These are phyloP conservation scores for Pseudococcus longispinus DNA, from an alignment of 2,888 invertebrate species.

Conservation along the genomic window DNA sequence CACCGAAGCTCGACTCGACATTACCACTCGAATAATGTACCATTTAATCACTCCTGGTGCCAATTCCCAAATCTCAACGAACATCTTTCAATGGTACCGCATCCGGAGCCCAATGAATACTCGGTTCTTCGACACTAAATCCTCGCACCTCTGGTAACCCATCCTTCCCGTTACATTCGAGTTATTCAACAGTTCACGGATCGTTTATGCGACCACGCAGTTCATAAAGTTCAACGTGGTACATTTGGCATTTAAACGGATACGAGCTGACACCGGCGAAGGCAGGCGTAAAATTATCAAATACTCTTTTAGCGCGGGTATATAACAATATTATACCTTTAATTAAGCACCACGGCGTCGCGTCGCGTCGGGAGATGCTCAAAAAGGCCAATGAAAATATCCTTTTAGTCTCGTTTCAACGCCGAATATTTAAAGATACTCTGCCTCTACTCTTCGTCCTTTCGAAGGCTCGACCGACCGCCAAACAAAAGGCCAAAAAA, in stretches of 20 bases:
- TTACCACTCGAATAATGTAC: too few species aligned
- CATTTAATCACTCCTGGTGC: too few species aligned
- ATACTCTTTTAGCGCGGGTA: neutral
- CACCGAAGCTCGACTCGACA: too few species aligned
- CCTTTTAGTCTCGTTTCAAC: conserved; percentile 12
- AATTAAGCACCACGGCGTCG: neutral
- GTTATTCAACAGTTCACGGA: neutral
- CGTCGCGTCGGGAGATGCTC: neutral
- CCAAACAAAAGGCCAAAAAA: conserved; percentile 22
- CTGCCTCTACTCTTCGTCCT: neutral
- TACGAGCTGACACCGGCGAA: neutral
- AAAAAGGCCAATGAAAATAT: conserved; percentile 17
- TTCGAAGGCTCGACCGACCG: too few species aligned
- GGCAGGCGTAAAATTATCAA: neutral
- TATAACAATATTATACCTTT: conserved; percentile 1
- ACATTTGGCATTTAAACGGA: neutral
- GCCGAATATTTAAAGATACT: conserved; percentile 16
- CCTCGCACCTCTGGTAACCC: neutral
- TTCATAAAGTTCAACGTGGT: neutral
- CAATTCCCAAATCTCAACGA: too few species aligned
- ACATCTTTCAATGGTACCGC: too few species aligned
- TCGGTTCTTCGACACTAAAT: neutral
- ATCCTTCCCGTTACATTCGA: neutral
- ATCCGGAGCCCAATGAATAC: too few species aligned
- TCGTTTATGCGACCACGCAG: neutral